Conservation (phyloP, 2,113 vertebrate species). For the Rhombomys opimus region DNA sequence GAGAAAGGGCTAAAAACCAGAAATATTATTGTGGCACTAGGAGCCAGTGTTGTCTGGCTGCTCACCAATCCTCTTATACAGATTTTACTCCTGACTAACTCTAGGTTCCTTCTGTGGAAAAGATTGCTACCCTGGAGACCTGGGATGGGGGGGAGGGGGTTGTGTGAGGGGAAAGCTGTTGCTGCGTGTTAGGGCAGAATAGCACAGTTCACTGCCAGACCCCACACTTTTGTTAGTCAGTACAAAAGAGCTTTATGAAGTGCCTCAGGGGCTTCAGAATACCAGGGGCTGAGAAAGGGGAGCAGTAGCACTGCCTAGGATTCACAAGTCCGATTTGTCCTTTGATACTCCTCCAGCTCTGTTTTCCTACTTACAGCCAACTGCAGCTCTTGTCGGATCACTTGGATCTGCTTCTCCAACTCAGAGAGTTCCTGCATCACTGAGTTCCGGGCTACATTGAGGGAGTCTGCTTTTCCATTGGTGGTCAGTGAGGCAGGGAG, state of each 20-base stretch:
- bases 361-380: slow-evolving; percentile 94
- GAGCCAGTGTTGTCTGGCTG: background rate
- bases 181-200: slow-evolving; percentile 49
- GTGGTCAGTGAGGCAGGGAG: slow-evolving; percentile 88
- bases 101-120: slow-evolving; percentile 72
- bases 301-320: slow-evolving; percentile 77
- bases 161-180: slow-evolving; percentile 13
- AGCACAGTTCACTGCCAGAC: slow-evolving; percentile 27
- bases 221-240: slow-evolving; percentile 70
- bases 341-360: slow-evolving; percentile 95
- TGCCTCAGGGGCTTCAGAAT: slow-evolving; percentile 65
- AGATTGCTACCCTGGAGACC: slow-evolving; percentile 68
- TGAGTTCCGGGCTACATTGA: slow-evolving; percentile 86
- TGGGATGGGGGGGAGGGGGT: slow-evolving; percentile 50
- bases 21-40: slow-evolving; percentile 76
- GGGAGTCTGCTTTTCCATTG: slow-evolving; percentile 93
- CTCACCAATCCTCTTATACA: slow-evolving; percentile 62
- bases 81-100: slow-evolving; percentile 50
- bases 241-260: slow-evolving; percentile 83
- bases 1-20: slow-evolving; percentile 84
- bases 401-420: slow-evolving; percentile 95
- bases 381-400: slow-evolving; percentile 96
- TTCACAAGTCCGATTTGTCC: slow-evolving; percentile 89
- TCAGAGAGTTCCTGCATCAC: slow-evolving; percentile 94
- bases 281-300: slow-evolving; percentile 13